Conservation (phyloP, 2,113 vertebrate genomes). For the Gambusia affinis region DNA sequence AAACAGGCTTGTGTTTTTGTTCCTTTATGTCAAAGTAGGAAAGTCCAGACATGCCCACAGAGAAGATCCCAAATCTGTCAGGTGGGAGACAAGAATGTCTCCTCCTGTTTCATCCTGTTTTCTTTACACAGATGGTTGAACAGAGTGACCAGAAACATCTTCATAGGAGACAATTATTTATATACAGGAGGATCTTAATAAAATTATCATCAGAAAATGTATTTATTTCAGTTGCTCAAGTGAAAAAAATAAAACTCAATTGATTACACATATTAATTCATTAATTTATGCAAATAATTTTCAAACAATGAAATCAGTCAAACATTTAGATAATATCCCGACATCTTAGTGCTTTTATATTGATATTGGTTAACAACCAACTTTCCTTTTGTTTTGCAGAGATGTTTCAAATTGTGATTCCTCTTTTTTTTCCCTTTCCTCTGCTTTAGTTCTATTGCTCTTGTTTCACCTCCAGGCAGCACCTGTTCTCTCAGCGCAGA, state of each 20-base stretch:
- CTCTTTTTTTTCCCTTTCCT: neutral
- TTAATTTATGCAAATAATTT: too few relatives aligned
- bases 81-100: constrained; percentile 23
- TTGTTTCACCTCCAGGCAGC: constrained; percentile 11
- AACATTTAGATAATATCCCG: too few relatives aligned
- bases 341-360: too few relatives aligned
- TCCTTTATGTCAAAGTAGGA: neutral
- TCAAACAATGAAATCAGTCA: too few relatives aligned
- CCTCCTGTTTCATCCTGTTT: constrained; percentile 5
- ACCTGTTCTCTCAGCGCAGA: constrained; percentile 19
- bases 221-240: too few relatives aligned
- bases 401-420: constrained; percentile 12
- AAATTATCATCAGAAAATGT: too few relatives aligned
- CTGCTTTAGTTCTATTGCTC: neutral
- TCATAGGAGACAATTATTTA: neutral
- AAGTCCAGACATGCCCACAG: constrained; percentile 23
- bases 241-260: too few relatives aligned
- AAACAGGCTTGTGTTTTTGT: constrained; percentile 1
- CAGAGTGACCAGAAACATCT: neutral
- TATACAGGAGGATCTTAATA: too few relatives aligned
- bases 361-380: constrained; percentile 6
- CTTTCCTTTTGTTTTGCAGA: constrained; percentile 6
- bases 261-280: too few relatives aligned
- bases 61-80: constrained; percentile 24
- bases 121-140: neutral